phyloP scores from a whole-genome alignment of 1,140 invertebrate species.

The Sycobia sp. region DNA sequence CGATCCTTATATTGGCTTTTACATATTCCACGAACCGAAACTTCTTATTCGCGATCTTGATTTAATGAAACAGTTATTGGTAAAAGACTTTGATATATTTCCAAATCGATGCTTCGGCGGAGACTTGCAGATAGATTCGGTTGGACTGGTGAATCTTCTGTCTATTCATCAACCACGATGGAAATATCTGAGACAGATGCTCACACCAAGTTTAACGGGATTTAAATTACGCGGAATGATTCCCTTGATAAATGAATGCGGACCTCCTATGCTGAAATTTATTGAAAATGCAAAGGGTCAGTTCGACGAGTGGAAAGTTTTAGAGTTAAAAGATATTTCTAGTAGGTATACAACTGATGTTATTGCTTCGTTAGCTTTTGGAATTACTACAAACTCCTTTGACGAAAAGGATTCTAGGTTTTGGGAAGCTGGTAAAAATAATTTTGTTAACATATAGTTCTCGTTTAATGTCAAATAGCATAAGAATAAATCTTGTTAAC shows the following conservation, averaged over 20 bases:
- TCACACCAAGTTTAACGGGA: constrained; percentile 60
- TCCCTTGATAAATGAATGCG: constrained; percentile 53
- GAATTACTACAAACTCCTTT: constrained; percentile 54
- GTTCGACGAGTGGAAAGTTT: constrained; percentile 31
- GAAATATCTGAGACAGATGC: constrained; percentile 55
- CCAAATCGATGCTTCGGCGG: constrained; percentile 56
- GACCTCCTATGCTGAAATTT: constrained; percentile 37
- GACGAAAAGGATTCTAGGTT: constrained; percentile 51
- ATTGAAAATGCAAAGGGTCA: constrained; percentile 37
- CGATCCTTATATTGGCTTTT: constrained; percentile 55
- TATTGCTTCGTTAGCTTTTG: constrained; percentile 64
- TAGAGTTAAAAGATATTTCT: constrained; percentile 52
- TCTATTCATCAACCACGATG: constrained; percentile 44
- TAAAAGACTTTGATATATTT: constrained; percentile 63
- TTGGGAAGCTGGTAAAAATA: constrained; percentile 45
- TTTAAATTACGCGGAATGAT: constrained; percentile 61
- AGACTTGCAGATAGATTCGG: constrained; percentile 37
- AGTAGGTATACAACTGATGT: constrained; percentile 61
- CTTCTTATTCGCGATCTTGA: constrained; percentile 56
- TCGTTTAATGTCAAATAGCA: no score
- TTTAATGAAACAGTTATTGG: constrained; percentile 59
- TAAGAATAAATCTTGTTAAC: no score
- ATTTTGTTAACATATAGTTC: constrained; percentile 3
- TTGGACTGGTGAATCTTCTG: constrained; percentile 45
- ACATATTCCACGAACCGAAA: constrained; percentile 53